Conservation (phyloP, 37 sponge, comb jelly and placozoan species). For the Eunapius fragilis region DNA sequence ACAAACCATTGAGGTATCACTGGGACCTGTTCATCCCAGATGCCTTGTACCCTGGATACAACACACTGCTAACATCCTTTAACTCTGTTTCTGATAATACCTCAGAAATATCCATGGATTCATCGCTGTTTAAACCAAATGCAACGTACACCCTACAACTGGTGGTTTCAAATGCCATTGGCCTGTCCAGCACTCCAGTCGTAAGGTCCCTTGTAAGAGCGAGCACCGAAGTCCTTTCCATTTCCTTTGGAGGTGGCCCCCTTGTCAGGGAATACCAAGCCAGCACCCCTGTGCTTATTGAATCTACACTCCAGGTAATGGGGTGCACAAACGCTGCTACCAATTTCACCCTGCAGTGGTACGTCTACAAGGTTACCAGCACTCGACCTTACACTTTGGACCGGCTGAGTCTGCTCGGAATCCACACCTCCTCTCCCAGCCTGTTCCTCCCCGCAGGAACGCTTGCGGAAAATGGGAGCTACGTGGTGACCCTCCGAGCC, state of each 20-base stretch:
- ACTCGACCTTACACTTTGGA: neutral
- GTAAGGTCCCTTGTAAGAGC: neutral
- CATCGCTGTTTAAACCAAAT: constrained; percentile 12
- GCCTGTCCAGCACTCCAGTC: constrained; percentile 7
- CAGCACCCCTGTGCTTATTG: neutral
- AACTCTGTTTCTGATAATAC: constrained; percentile 9
- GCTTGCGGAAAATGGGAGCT: constrained; percentile 15
- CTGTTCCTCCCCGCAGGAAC: constrained; percentile 33
- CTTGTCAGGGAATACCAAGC: neutral
- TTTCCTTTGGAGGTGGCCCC: neutral
- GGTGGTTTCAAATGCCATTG: constrained; percentile 53
- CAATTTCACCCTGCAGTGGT: constrained; percentile 14
- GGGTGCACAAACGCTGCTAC: neutral
- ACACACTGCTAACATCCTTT: constrained; percentile 26
- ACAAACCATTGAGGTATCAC: constrained; percentile 36
- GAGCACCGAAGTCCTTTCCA: neutral
- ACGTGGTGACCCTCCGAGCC: constrained; percentile 18
- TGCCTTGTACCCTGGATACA: constrained; percentile 37
- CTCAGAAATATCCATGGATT: constrained; percentile 25
- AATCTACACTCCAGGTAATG: neutral
- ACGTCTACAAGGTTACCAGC: constrained; percentile 24
- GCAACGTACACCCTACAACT: constrained; percentile 54
- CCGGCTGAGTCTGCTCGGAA: neutral
- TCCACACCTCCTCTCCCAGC: neutral
- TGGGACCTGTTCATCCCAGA: constrained; percentile 65